Conservation (phyloP, 2,113 vertebrate species). For the Galemys pyrenaicus region DNA sequence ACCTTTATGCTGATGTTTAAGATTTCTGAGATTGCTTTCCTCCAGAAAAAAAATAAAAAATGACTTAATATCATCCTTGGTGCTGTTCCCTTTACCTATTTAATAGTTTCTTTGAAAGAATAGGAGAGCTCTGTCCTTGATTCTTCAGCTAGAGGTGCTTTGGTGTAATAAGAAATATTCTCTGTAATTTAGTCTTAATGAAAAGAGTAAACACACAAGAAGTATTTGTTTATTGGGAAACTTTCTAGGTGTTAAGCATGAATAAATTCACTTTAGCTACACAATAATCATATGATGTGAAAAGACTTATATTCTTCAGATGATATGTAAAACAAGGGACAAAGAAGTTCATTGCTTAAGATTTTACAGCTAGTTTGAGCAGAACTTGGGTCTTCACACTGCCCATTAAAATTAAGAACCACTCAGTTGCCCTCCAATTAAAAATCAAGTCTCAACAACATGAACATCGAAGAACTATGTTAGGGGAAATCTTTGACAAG, state of each 20-base stretch:
- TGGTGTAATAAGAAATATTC: not conserved
- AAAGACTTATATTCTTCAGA: not conserved
- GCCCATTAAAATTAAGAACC: not conserved
- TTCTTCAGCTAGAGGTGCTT: not conserved
- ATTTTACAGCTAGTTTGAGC: not conserved
- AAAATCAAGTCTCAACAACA: not conserved
- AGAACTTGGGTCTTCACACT: not conserved
- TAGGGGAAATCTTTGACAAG: not conserved
- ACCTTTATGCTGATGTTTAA: not conserved
- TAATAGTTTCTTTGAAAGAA: not conserved
- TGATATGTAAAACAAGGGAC: not conserved
- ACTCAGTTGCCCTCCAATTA: not conserved
- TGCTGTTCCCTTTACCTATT: not conserved
- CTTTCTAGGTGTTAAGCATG: not conserved
- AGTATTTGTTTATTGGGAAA: not conserved
- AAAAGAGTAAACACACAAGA: not conserved
- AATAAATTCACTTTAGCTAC: not conserved
- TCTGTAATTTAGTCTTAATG: slow-evolving; percentile 22
- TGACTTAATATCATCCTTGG: not conserved
- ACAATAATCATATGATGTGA: not conserved
- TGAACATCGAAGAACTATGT: not conserved
- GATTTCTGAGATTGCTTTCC: slow-evolving; percentile 10
- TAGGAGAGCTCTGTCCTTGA: not conserved
- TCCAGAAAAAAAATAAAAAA: slow-evolving; percentile 27
- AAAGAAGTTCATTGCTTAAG: not conserved